Conservation (phyloP, 2,113 vertebrate species). For the Alligator mississippiensis region DNA sequence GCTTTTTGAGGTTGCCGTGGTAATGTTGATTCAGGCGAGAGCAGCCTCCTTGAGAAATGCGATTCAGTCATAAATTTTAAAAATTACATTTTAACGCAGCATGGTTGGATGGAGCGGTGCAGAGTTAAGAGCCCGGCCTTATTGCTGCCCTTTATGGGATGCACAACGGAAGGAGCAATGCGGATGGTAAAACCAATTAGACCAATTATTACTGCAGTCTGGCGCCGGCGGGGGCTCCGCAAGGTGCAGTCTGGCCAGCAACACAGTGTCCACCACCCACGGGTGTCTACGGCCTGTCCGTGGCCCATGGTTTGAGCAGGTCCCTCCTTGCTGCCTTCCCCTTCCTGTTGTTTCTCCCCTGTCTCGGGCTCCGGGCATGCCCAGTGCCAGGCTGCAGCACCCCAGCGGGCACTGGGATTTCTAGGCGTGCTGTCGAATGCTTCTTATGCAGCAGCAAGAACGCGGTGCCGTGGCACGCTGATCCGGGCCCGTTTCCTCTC, state of each 20-base stretch:
- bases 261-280: too few relatives aligned
- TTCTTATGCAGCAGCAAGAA: background rate
- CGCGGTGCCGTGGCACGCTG: background rate
- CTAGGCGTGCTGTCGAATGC: background rate
- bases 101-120: background rate
- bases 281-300: too few relatives aligned
- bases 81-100: slow-evolving; percentile 35
- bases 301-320: too few relatives aligned
- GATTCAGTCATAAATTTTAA: slow-evolving; percentile 50
- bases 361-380: background rate
- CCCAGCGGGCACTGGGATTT: background rate
- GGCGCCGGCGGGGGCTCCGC: background rate
- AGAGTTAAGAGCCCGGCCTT: background rate
- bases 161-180: background rate
- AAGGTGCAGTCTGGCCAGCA: too few relatives aligned
- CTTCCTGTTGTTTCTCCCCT: background rate
- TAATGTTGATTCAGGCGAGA: slow-evolving; percentile 41
- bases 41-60: slow-evolving; percentile 21
- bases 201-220: background rate
- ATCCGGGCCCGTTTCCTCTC: background rate
- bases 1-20: slow-evolving; percentile 23
- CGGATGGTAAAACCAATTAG: background rate
- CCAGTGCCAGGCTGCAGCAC: background rate
- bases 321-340: too few relatives aligned
- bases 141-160: background rate